A percentile compares a stretch with the other conserved stretches of the same genome.
These are phyloP conservation scores for Bucco capensis DNA, from an alignment of 2,113 vertebrate species.

Conservation along the genomic window DNA sequence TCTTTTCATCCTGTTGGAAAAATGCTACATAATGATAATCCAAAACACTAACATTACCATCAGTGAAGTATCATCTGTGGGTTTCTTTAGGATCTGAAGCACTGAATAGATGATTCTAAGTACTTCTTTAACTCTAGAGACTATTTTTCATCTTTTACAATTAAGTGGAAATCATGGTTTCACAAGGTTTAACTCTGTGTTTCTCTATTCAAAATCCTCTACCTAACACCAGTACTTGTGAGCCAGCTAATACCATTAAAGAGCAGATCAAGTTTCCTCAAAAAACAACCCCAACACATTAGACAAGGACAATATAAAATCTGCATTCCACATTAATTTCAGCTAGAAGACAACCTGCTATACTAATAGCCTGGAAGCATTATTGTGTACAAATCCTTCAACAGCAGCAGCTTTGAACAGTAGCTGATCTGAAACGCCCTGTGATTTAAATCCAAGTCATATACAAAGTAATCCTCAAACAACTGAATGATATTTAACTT, in stretches of 20 bases:
- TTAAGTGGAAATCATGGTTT: background rate
- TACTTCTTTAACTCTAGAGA: background rate
- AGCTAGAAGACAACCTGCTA: background rate
- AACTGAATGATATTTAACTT: constrained; percentile 56
- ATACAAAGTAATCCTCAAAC: constrained; percentile 63
- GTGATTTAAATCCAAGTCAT: constrained; percentile 61
- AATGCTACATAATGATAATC: background rate
- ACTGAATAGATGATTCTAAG: background rate
- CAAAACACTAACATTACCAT: background rate
- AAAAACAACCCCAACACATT: background rate
- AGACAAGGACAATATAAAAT: background rate
- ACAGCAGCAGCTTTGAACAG: constrained; percentile 6
- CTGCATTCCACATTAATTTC: constrained; percentile 4
- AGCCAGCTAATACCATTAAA: background rate
- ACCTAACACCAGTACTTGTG: background rate
- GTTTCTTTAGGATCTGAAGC: background rate
- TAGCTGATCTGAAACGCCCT: constrained; percentile 37
- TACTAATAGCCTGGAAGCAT: constrained; percentile 25
- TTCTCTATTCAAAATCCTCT: background rate
- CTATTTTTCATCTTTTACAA: background rate
- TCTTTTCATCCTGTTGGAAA: background rate
- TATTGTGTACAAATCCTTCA: constrained; percentile 31
- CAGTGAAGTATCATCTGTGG: background rate
- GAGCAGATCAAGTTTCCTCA: background rate
- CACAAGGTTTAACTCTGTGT: background rate